These are phyloP conservation scores for Galerucella pusilla DNA, from an alignment of 2,888 invertebrate species.

Conservation along the genomic window DNA sequence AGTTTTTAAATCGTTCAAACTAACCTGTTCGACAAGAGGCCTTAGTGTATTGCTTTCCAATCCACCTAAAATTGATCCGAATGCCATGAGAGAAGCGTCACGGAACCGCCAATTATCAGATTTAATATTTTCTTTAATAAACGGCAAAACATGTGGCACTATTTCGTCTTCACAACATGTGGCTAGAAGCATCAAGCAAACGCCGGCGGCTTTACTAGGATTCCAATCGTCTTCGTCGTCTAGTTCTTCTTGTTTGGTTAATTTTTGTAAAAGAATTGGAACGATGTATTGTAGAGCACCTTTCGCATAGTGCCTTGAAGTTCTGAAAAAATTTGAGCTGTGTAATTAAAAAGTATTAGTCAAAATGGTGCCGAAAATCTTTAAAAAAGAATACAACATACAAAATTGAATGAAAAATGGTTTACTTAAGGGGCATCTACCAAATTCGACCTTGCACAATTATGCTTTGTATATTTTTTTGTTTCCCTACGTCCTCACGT, in stretches of 20 bases:
- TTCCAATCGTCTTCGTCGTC: constrained; percentile 99
- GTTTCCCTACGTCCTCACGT: too few species aligned
- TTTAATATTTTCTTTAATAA: constrained; percentile 94
- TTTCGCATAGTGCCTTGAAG: constrained; percentile 97
- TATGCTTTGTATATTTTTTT: too few species aligned
- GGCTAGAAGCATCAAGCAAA: constrained; percentile 97
- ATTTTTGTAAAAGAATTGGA: constrained; percentile 91
- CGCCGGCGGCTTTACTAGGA: constrained; percentile 98
- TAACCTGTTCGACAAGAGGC: constrained; percentile 87
- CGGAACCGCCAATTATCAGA: constrained; percentile 86
- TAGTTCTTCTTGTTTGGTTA: constrained; percentile 96
- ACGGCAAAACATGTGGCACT: constrained; percentile 94
- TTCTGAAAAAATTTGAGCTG: constrained; percentile 66
- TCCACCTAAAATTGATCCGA: constrained; percentile 87
- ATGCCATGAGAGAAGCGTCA: constrained; percentile 99
- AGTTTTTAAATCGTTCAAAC: not conserved
- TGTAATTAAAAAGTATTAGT: not conserved
- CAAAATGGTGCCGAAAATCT: not conserved
- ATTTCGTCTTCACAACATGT: constrained; percentile 95
- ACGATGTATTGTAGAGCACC: constrained; percentile 96
- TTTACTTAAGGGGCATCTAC: too few species aligned
- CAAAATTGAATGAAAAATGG: not conserved
- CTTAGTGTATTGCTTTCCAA: constrained; percentile 88
- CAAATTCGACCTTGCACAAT: too few species aligned
- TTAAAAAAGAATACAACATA: not conserved